A percentile compares a stretch with the other conserved stretches of the same genome.
These are phyloP conservation scores for Cylloceria caligata DNA, from an alignment of 2,888 invertebrate genomes.

Conservation along the genomic window DNA sequence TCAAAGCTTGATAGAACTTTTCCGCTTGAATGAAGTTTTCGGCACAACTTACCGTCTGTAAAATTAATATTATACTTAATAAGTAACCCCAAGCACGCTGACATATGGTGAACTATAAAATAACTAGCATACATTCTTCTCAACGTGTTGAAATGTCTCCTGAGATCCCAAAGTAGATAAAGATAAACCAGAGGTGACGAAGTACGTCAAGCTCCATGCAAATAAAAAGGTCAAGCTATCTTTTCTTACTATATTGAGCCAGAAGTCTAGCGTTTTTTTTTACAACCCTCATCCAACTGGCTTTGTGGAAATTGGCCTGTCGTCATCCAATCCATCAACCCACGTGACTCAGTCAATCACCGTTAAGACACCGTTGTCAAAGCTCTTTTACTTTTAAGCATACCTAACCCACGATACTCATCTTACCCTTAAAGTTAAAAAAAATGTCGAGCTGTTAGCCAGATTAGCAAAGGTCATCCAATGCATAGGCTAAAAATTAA, in stretches of 20 bases:
- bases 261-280: background rate
- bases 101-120: too few relatives aligned
- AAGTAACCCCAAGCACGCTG: too few relatives aligned
- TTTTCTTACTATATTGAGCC: background rate
- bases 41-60: too few relatives aligned
- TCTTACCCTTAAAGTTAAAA: background rate
- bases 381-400: background rate
- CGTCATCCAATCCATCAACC: background rate
- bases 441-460: background rate
- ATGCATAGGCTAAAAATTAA: too few relatives aligned
- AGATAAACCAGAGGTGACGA: background rate
- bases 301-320: background rate
- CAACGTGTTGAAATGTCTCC: background rate
- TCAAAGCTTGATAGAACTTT: too few relatives aligned
- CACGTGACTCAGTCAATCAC: background rate
- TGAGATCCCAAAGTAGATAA: background rate
- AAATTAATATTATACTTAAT: too few relatives aligned
- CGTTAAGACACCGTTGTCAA: background rate
- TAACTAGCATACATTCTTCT: background rate
- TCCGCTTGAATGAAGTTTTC: too few relatives aligned
- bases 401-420: background rate
- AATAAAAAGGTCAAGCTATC: background rate
- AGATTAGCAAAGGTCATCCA: background rate
- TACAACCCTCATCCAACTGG: background rate
- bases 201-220: background rate